Conservation (phyloP, 2,113 vertebrate genomes). For the Himantopus leucocephalus region DNA sequence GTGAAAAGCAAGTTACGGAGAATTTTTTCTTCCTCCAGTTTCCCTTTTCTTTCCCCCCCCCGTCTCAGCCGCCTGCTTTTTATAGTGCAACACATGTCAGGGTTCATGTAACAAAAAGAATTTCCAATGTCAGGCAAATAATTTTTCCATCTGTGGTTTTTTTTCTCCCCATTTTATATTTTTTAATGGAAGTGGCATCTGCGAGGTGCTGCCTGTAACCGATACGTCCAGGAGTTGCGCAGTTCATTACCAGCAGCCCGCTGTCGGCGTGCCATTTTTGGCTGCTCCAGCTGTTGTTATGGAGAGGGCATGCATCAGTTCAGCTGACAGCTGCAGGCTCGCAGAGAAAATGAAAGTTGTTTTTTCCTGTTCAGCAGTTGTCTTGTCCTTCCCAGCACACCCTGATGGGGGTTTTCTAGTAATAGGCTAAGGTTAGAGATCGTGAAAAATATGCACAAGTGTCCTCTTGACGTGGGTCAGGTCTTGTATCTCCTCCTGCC, state of each 20-base stretch:
- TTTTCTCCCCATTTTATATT: not conserved
- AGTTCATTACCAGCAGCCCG: slow-evolving; percentile 33
- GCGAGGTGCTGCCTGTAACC: slow-evolving; percentile 61
- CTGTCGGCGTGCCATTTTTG: slow-evolving; percentile 20
- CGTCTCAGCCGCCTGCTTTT: not conserved
- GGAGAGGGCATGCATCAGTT: slow-evolving; percentile 50
- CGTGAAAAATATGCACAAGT: not conserved
- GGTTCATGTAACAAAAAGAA: slow-evolving; percentile 65
- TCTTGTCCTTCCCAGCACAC: slow-evolving; percentile 17
- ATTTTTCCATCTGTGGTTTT: slow-evolving; percentile 66
- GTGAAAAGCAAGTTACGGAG: slow-evolving; percentile 29
- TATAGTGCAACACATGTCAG: slow-evolving; percentile 28
- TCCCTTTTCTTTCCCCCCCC: not conserved
- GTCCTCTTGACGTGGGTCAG: not conserved
- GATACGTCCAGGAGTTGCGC: slow-evolving; percentile 35
- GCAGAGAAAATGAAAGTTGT: slow-evolving; percentile 55
- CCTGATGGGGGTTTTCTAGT: not conserved
- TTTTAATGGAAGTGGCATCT: slow-evolving; percentile 72
- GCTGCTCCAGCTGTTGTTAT: slow-evolving; percentile 76
- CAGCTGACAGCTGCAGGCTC: slow-evolving; percentile 74
- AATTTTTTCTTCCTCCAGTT: slow-evolving; percentile 21
- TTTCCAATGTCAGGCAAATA: slow-evolving; percentile 65
- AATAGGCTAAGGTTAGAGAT: not conserved
- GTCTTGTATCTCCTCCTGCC: not conserved
- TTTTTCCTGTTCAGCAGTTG: slow-evolving; percentile 62